phyloP scores from a whole-genome alignment of 2,888 invertebrate genomes.

The Cantharis nigra region DNA sequence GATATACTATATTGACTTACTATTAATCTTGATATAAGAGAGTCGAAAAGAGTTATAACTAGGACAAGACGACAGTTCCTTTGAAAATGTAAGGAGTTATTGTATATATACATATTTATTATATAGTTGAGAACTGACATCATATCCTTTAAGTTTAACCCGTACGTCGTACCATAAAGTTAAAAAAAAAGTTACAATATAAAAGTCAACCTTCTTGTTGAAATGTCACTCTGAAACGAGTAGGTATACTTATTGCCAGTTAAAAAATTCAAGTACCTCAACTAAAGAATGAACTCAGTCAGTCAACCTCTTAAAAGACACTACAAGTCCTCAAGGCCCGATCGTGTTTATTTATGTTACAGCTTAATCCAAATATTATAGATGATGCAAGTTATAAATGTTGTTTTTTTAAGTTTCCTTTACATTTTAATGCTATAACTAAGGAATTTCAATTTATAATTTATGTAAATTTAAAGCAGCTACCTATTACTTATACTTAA shows the following conservation, averaged over 20 bases:
- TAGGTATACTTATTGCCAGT: conserved; percentile 28
- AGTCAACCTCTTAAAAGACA: conserved; percentile 11
- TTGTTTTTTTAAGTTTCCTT: neutral
- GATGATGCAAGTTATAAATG: neutral
- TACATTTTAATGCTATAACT: neutral
- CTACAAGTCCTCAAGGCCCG: conserved; percentile 17
- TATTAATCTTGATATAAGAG: conserved; percentile 2
- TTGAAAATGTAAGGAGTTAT: conserved; percentile 25
- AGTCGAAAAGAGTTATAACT: conserved; percentile 8
- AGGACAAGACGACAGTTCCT: conserved; percentile 3
- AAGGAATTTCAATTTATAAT: neutral
- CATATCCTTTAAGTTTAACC: conserved; percentile 9
- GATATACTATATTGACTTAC: neutral
- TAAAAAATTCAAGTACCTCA: conserved; percentile 28
- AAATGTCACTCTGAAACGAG: conserved; percentile 26
- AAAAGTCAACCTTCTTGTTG: conserved; percentile 28
- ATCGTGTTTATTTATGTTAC: conserved; percentile 28
- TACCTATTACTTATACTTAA: neutral
- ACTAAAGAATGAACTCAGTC: conserved; percentile 20
- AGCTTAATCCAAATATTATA: conserved; percentile 27
- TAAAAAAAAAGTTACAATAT: conserved; percentile 24
- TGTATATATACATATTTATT: neutral
- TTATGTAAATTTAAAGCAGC: neutral
- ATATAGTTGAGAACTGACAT: conserved; percentile 1
- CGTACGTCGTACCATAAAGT: conserved; percentile 18